Evolutionary conservation across 2,888 invertebrate genomes (phyloP), one percentile per base, ranked within the genome.

Genomic region (Listrodromus nycthemerus): DNA sequence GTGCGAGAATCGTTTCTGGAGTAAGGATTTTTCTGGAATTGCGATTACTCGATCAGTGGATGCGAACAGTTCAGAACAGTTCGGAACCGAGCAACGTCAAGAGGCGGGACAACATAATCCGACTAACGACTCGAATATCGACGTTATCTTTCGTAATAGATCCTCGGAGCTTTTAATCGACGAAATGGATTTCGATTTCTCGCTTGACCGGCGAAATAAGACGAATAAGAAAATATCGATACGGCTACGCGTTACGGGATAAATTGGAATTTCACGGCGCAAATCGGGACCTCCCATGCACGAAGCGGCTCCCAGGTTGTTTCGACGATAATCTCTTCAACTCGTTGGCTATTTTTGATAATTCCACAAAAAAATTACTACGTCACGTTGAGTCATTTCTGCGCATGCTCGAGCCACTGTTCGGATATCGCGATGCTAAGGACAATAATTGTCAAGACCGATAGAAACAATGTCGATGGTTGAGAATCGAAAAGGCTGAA

Each of bases 211-310:
- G 13, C 10, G 41, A 21, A 21, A 41, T 13, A 27, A 66, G 24
- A 16, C 21, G 41, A 21, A 24, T 21, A 16, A 66, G 2, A 66
- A 45, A 41, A 21, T 2, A 24, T 41, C 10, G 6, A 24, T 37
- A 24, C 6, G 41, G 16, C 1, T 4, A 66, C 21, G 5, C 21
- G 45, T 66, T 45, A 16, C 19, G 24, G 21, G 10, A 24, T 5
- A 41, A 66, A 66, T 66, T 66, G 13, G 24, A 45, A 66, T 66
- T 66, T 66, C 66, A 41, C 41, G 66, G 21, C 21, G 19, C 66
- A 24, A 45, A 24, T 10, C 7, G 13, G 7, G 24, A 66, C 24
- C 21, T 66, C 27, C 8, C 21, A 45, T 5, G 21, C 27, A 45
- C 7, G 21, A 66, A 8, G 8, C 10, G 55, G 16, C 16, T 66